Evolutionary conservation across 2,113 vertebrate species (phyloP).

Genomic region (Pseudorectes ferrugineus): DNA sequence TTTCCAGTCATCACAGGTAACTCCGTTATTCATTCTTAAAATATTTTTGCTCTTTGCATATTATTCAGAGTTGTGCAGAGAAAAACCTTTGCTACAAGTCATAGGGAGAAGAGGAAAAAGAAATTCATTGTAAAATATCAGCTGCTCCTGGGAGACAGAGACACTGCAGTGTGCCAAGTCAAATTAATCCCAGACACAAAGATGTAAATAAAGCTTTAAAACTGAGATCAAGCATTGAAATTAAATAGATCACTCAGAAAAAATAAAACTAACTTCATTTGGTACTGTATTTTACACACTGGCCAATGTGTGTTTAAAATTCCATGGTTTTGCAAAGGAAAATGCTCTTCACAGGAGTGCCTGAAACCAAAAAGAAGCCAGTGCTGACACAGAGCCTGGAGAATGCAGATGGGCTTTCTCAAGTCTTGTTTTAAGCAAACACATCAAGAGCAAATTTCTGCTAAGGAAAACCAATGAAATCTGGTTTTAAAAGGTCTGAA

Average conservation of each 20-base stretch:
- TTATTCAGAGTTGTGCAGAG: background rate
- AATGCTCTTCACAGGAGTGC: background rate
- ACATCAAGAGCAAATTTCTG: background rate
- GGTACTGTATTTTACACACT: background rate
- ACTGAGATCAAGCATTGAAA: constrained; percentile 1
- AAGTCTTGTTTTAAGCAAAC: background rate
- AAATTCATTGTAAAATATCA: constrained; percentile 48
- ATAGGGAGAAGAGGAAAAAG: background rate
- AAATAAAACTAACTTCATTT: background rate
- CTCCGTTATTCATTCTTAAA: background rate
- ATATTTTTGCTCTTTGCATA: background rate
- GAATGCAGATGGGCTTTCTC: background rate
- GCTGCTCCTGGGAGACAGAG: constrained; percentile 45
- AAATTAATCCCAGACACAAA: constrained; percentile 54
- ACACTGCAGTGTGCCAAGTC: constrained; percentile 28
- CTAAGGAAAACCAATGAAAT: background rate
- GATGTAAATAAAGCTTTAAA: constrained; percentile 16
- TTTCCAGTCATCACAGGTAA: too few species aligned
- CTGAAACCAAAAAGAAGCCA: background rate
- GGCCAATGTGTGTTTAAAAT: background rate
- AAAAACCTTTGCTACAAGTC: background rate
- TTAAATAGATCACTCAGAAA: constrained; percentile 13
- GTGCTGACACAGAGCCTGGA: background rate
- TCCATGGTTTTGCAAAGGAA: background rate
- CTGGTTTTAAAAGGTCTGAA: background rate